Conservation (phyloP, 2,113 vertebrate species). For the Aplodontia rufa region DNA sequence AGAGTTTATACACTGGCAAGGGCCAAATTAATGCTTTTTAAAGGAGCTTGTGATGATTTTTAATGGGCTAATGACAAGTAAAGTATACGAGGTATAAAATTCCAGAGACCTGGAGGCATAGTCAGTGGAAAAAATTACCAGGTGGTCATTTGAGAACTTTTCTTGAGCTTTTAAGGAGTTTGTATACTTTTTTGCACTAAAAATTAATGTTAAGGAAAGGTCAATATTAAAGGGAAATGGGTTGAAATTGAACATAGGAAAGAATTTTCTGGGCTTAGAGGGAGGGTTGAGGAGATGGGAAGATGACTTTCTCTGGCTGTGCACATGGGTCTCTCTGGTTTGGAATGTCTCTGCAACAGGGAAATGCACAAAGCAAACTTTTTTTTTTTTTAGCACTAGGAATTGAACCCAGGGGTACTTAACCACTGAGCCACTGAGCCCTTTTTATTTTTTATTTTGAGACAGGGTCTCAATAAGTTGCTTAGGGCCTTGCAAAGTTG, state of each 20-base stretch:
- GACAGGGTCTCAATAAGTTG: no score
- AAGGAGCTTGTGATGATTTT: constrained; percentile 54
- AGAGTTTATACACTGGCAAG: background rate
- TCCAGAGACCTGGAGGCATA: background rate
- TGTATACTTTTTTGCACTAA: background rate
- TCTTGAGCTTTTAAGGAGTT: constrained; percentile 14
- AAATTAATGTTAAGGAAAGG: background rate
- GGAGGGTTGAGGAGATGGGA: background rate
- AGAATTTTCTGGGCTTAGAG: background rate
- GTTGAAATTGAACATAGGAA: background rate
- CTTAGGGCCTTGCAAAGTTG: no score
- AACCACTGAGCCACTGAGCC: no score
- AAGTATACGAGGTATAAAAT: background rate
- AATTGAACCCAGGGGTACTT: no score
- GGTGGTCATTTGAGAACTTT: background rate
- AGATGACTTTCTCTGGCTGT: background rate
- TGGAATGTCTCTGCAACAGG: background rate
- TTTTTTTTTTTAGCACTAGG: no score
- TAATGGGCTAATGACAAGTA: constrained; percentile 44
- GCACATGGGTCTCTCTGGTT: background rate
- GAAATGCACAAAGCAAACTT: background rate
- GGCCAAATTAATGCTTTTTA: constrained; percentile 46
- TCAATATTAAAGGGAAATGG: background rate
- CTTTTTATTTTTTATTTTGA: no score
- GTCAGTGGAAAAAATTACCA: background rate